Conservation (phyloP, 2,888 invertebrate genomes). For the Tachystola acroxantha region DNA sequence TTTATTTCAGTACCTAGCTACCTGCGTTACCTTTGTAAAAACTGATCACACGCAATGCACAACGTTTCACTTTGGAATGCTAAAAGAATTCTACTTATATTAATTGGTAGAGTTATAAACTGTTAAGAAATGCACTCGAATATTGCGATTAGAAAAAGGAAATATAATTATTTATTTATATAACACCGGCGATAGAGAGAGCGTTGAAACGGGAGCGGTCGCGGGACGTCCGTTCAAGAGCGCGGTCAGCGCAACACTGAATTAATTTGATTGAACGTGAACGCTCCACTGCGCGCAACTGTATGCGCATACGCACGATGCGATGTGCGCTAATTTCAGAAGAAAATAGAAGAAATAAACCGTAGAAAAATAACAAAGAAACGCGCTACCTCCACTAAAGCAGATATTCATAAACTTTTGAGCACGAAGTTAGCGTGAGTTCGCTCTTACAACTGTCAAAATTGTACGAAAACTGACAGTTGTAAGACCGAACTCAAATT, state of each 20-base stretch:
- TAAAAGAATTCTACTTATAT: slow-evolving; percentile 8
- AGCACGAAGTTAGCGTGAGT: no score
- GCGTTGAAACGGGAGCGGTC: slow-evolving; percentile 18
- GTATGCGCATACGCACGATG: slow-evolving; percentile 1
- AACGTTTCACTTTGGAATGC: slow-evolving; percentile 24
- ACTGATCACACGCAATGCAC: slow-evolving; percentile 27
- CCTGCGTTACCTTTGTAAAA: slow-evolving; percentile 14
- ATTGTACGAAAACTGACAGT: no score
- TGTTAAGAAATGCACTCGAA: slow-evolving; percentile 15
- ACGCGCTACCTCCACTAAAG: no score
- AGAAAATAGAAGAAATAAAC: slow-evolving; percentile 6
- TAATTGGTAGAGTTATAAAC: neutral
- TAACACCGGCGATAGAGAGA: slow-evolving; percentile 39
- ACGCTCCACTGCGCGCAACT: neutral
- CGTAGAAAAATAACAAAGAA: neutral
- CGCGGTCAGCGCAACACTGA: slow-evolving; percentile 48
- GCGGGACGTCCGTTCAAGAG: slow-evolving; percentile 39
- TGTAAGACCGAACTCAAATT: no score
- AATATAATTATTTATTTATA: slow-evolving; percentile 32
- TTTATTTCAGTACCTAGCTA: slow-evolving; percentile 7
- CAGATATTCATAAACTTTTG: no score
- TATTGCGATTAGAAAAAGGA: slow-evolving; percentile 30
- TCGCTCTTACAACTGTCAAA: no score
- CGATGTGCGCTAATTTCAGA: neutral
- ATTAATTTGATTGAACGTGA: no score